Conservation (phyloP, 2,113 vertebrate genomes). For the Rhea americana region DNA sequence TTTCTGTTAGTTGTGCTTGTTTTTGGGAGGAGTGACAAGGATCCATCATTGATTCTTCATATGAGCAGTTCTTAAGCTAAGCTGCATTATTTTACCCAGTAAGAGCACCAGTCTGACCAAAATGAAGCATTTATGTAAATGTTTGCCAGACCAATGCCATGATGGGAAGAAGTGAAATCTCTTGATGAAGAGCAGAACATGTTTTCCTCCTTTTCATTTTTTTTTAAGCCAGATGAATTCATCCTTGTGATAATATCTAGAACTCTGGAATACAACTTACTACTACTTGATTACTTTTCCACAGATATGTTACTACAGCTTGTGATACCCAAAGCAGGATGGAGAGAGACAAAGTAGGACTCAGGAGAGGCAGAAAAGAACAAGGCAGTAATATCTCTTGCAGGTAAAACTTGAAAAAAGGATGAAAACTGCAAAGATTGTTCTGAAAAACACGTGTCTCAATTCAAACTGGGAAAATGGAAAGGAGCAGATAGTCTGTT, state of each 20-base stretch:
- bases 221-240: background rate
- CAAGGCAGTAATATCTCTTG: background rate
- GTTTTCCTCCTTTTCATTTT: background rate
- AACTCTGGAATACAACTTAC: background rate
- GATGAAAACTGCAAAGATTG: background rate
- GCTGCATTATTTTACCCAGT: background rate
- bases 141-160: background rate
- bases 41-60: background rate
- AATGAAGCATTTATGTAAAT: background rate
- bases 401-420: background rate
- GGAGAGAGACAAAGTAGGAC: background rate
- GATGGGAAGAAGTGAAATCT: background rate
- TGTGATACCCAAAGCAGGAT: background rate
- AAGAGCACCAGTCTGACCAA: background rate
- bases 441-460: background rate
- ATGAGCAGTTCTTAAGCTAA: background rate
- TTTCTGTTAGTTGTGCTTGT: background rate
- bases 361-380: background rate
- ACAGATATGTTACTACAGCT: background rate
- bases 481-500: background rate
- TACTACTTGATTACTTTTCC: background rate
- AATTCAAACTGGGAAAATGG: background rate
- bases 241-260: background rate
- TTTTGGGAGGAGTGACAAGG: background rate
- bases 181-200: background rate